phyloP scores from a whole-genome alignment of 2,797 vertebrate genomes.

The Clarias pachynema region DNA sequence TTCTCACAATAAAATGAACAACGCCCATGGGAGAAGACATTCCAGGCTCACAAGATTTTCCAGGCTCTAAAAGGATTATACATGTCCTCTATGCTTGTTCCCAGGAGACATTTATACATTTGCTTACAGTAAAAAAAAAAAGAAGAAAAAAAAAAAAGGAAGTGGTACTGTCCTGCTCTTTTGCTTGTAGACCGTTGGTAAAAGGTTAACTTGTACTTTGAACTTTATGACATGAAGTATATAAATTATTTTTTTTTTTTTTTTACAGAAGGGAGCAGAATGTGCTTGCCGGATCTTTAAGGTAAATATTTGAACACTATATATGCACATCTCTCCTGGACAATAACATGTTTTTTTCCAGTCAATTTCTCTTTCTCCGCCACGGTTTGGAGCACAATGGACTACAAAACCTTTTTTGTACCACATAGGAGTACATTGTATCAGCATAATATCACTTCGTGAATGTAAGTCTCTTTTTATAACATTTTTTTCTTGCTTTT shows the following conservation, averaged over 20 bases:
- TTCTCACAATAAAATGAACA: not conserved
- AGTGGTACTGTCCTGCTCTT: not conserved
- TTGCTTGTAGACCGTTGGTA: not conserved
- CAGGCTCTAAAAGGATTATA: constrained; percentile 12
- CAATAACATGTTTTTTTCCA: not conserved
- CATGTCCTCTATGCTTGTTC: not conserved
- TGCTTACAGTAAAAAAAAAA: not conserved
- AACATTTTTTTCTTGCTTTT: not conserved
- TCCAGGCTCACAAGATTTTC: not conserved
- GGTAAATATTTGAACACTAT: not conserved
- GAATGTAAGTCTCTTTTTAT: not conserved
- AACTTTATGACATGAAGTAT: not conserved
- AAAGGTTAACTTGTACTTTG: not conserved
- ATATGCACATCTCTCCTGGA: not conserved
- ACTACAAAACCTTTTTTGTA: not conserved
- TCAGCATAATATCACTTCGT: not conserved
- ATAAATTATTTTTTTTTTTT: not conserved
- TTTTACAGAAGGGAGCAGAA: not conserved
- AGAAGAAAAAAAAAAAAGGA: not conserved
- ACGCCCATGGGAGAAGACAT: constrained; percentile 11
- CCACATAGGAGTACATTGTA: too few species aligned
- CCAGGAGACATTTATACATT: not conserved
- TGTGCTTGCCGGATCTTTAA: not conserved
- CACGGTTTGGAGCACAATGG: not conserved
- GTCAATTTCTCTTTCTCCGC: not conserved